Conservation (phyloP, 2,113 vertebrate species). For the Plotosus lineatus region DNA sequence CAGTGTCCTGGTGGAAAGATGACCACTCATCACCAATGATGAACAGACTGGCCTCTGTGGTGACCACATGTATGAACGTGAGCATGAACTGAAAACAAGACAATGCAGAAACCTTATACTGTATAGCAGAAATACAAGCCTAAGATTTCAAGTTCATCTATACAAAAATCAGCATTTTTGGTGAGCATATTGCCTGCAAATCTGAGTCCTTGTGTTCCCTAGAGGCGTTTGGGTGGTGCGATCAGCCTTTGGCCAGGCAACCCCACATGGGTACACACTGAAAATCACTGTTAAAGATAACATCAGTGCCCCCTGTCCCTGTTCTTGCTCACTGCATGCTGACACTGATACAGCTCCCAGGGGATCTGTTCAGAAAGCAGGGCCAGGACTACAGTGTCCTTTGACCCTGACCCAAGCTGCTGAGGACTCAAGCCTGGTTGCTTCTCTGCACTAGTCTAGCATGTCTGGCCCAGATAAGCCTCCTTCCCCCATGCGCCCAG, state of each 20-base stretch:
- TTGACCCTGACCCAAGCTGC: slow-evolving; percentile 30
- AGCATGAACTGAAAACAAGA: slow-evolving; percentile 2
- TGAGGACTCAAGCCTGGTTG: slow-evolving; percentile 27
- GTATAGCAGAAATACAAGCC: slow-evolving; percentile 29
- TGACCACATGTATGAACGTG: slow-evolving; percentile 7
- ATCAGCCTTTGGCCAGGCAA: slow-evolving; percentile 42
- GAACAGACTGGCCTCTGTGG: not conserved
- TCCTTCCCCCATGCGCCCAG: slow-evolving; percentile 11
- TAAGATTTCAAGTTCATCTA: slow-evolving; percentile 25
- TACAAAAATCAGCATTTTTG: not conserved
- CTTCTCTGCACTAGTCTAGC: slow-evolving; percentile 38
- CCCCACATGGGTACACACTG: slow-evolving; percentile 43
- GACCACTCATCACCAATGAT: slow-evolving; percentile 28
- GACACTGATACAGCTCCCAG: slow-evolving; percentile 61
- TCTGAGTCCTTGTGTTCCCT: slow-evolving; percentile 8
- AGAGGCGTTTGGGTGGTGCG: slow-evolving; percentile 34
- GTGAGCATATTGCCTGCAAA: slow-evolving; percentile 32
- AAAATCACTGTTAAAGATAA: slow-evolving; percentile 50
- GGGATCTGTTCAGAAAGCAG: slow-evolving; percentile 27
- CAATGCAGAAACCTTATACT: not conserved
- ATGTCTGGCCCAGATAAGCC: slow-evolving; percentile 53
- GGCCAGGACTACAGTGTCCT: slow-evolving; percentile 30
- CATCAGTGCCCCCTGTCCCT: slow-evolving; percentile 56
- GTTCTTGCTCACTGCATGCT: slow-evolving; percentile 45
- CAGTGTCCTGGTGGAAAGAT: slow-evolving; percentile 17